Conservation (phyloP, 1,140 invertebrate genomes). For the Drosophila bocqueti region DNA sequence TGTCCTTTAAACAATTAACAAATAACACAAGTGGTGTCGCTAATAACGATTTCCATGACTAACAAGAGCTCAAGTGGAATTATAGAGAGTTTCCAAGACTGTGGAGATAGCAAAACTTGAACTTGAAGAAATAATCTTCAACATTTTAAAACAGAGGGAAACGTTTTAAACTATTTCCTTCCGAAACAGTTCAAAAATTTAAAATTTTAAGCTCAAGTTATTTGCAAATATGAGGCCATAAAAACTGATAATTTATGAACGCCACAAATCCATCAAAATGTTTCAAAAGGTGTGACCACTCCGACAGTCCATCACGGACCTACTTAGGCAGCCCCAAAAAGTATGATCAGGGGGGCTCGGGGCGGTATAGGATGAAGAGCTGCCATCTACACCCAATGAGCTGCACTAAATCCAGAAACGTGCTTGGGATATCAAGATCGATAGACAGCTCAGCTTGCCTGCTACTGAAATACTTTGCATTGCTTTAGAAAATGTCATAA, state of each 20-base stretch:
- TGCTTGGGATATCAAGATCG: conserved; percentile 51
- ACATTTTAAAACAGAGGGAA: not conserved
- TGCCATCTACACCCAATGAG: conserved; percentile 57
- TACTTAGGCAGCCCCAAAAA: conserved; percentile 30
- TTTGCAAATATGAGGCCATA: conserved; percentile 45
- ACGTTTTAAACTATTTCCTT: not conserved
- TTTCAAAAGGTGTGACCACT: conserved; percentile 60
- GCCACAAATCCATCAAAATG: conserved; percentile 58
- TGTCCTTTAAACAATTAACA: conserved; percentile 23
- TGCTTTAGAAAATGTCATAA: conserved; percentile 70
- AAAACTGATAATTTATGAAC: conserved; percentile 39
- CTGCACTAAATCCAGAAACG: conserved; percentile 69
- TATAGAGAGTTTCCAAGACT: not conserved
- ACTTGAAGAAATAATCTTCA: too few species aligned
- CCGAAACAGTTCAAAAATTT: not conserved
- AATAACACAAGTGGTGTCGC: not conserved
- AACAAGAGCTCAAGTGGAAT: not conserved
- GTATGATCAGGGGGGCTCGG: not conserved
- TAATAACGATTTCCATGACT: conserved; percentile 5
- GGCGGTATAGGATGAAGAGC: conserved; percentile 6
- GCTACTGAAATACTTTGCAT: conserved; percentile 50
- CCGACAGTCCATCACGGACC: conserved; percentile 37
- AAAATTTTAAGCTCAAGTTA: not conserved
- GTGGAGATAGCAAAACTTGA: conserved; percentile 5
- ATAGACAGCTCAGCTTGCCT: conserved; percentile 17